These are phyloP conservation scores for Ceraclea dissimilis DNA, from an alignment of 2,888 invertebrate genomes.

Conservation along the genomic window DNA sequence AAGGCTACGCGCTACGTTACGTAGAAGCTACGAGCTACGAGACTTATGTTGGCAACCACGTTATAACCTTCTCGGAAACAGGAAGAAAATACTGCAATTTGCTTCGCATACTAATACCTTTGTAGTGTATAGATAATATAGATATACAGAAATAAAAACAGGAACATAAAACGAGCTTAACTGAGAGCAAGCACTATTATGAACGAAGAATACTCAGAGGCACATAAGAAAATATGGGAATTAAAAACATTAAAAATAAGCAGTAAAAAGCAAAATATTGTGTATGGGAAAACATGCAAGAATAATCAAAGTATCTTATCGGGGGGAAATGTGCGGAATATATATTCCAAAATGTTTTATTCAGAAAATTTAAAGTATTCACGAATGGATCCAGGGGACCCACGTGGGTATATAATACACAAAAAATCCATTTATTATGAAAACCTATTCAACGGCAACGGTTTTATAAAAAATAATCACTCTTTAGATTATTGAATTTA, in stretches of 20 bases:
- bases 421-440: no score
- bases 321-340: no score
- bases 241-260: not conserved
- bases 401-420: no score
- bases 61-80: not conserved
- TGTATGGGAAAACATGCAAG: no score
- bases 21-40: not conserved
- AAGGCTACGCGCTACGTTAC: not conserved
- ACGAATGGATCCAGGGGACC: no score
- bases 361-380: no score
- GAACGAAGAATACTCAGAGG: not conserved
- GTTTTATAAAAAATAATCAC: no score
- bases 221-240: not conserved
- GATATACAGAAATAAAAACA: not conserved
- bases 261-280: not conserved
- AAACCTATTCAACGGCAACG: no score
- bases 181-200: not conserved
- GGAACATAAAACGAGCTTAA: not conserved
- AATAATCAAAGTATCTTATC: no score
- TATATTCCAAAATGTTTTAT: no score
- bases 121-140: not conserved
- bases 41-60: not conserved
- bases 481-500: no score
- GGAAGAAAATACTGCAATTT: not conserved
- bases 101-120: not conserved